Conservation (phyloP, 2,888 invertebrate genomes). For the Lagria hirta region DNA sequence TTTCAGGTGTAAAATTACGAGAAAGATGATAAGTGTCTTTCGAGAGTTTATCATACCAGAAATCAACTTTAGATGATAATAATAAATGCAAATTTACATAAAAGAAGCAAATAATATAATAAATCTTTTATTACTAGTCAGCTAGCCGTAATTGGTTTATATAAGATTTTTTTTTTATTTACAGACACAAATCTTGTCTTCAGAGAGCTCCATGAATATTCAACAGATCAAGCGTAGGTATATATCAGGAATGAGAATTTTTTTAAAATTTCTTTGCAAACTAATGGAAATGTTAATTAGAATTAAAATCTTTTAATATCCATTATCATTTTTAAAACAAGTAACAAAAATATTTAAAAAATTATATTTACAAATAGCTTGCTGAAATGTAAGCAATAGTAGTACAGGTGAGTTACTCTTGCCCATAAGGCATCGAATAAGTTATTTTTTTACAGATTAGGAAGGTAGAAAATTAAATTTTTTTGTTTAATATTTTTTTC, state of each 20-base stretch:
- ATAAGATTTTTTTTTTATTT: slow-evolving; percentile 10
- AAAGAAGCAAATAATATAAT: slow-evolving; percentile 17
- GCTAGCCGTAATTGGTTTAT: slow-evolving; percentile 11
- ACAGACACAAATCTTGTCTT: too few species aligned
- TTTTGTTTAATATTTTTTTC: too few species aligned
- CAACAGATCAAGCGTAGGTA: background rate
- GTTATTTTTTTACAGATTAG: too few species aligned
- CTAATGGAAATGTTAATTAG: slow-evolving; percentile 8
- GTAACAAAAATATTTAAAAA: too few species aligned
- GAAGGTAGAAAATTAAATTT: too few species aligned
- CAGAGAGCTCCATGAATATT: slow-evolving; percentile 3
- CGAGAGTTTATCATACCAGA: slow-evolving; percentile 15
- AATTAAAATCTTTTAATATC: background rate
- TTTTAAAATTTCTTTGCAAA: background rate
- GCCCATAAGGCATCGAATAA: too few species aligned
- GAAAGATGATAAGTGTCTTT: slow-evolving; percentile 13
- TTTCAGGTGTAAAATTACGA: slow-evolving; percentile 5
- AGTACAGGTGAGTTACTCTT: too few species aligned
- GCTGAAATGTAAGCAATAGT: too few species aligned
- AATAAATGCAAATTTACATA: slow-evolving; percentile 11
- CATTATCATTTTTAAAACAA: slow-evolving; percentile 7
- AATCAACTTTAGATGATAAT: too few species aligned
- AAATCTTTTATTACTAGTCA: slow-evolving; percentile 11
- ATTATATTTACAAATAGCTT: too few species aligned
- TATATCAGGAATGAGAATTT: background rate